Percentiles rank a stretch among this genome's conserved stretches.
phyloP scores from a whole-genome alignment of 2,888 invertebrate species.

The Limnephilus marmoratus region DNA sequence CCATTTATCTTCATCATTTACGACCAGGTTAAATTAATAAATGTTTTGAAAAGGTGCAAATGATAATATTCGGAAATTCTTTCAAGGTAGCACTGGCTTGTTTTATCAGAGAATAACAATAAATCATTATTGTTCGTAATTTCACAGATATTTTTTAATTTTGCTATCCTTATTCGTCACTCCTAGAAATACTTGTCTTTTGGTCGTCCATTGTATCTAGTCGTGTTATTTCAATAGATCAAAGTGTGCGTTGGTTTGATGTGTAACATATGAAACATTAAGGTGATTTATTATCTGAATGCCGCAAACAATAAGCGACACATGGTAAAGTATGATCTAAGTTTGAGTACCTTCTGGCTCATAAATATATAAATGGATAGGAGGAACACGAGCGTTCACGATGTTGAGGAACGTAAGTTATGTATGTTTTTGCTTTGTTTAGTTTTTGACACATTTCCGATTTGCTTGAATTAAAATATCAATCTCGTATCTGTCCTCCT shows the following conservation, averaged over 20 bases:
- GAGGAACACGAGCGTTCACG: not conserved
- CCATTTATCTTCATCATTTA: not conserved
- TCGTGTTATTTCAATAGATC: slow-evolving; percentile 13
- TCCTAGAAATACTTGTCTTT: not conserved
- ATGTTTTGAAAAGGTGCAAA: not conserved
- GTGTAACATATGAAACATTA: not conserved
- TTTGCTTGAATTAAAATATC: not conserved
- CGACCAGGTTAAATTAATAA: not conserved
- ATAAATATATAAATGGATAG: not conserved
- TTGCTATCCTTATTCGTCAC: not conserved
- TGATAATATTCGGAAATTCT: not conserved
- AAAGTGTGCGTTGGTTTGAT: slow-evolving; percentile 13
- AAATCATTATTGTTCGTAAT: not conserved
- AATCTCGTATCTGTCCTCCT: not conserved
- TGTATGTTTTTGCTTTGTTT: not conserved
- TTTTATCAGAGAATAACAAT: not conserved
- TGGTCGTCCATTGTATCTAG: not conserved
- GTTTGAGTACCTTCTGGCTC: not conserved
- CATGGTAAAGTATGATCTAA: slow-evolving; percentile 2
- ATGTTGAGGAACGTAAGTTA: not conserved
- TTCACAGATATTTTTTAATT: not conserved
- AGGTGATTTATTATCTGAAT: slow-evolving; percentile 34
- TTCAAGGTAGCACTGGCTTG: not conserved
- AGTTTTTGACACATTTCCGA: not conserved
- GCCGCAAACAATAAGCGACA: not conserved